Conservation (phyloP, 2,797 vertebrate species). For the Erpetoichthys calabaricus region DNA sequence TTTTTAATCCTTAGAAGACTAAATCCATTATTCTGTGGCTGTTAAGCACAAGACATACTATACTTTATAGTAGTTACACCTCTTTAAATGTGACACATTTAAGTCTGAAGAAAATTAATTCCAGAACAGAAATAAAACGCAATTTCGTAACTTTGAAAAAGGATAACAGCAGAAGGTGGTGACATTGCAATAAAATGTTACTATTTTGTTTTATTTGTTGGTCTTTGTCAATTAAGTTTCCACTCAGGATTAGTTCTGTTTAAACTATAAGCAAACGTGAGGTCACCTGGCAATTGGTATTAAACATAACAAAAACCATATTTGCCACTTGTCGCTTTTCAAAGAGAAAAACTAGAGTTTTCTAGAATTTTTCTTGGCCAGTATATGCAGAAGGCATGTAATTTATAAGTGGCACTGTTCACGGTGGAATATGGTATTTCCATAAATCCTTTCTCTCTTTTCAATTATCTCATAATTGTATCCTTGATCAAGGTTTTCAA, state of each 20-base stretch:
- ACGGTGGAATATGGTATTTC: slow-evolving; percentile 25
- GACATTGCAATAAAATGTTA: too few species aligned
- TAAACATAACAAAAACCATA: slow-evolving; percentile 23
- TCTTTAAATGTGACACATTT: too few species aligned
- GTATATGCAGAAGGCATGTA: slow-evolving; percentile 7
- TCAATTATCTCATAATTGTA: slow-evolving; percentile 19
- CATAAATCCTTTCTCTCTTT: slow-evolving; percentile 20
- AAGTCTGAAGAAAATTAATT: too few species aligned
- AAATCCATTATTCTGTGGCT: too few species aligned
- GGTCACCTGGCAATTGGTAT: slow-evolving; percentile 14
- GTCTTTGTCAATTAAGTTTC: too few species aligned
- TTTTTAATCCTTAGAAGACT: too few species aligned
- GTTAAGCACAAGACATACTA: too few species aligned
- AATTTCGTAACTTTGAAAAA: too few species aligned
- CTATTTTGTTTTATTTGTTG: too few species aligned
- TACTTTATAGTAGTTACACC: too few species aligned
- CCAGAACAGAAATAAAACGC: too few species aligned
- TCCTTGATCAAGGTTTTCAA: slow-evolving; percentile 32
- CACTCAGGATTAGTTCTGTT: neutral
- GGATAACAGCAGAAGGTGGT: too few species aligned
- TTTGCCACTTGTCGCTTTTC: slow-evolving; percentile 39
- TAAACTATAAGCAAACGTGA: slow-evolving; percentile 2
- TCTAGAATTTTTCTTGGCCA: neutral
- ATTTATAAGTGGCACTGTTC: slow-evolving; percentile 35
- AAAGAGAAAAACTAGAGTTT: slow-evolving; percentile 23